phyloP scores from a whole-genome alignment of 2,888 invertebrate species.

The Drepana falcataria region DNA sequence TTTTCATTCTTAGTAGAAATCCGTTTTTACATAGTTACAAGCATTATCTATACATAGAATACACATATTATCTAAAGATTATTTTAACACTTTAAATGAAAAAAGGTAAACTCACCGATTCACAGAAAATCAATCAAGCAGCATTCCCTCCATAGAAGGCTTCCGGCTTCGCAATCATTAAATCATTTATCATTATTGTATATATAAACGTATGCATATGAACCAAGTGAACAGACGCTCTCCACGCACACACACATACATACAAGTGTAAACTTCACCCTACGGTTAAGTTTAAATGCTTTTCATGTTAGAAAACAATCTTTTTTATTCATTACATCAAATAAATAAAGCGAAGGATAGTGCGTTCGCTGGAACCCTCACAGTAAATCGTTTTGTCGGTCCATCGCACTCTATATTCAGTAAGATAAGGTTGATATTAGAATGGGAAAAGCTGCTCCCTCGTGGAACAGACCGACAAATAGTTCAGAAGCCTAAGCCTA shows the following conservation, averaged over 20 bases:
- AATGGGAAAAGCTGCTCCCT: not conserved
- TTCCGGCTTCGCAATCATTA: constrained; percentile 36
- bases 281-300: constrained; percentile 63
- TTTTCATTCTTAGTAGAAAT: too few relatives aligned
- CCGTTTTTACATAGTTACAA: too few relatives aligned
- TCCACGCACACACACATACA: constrained; percentile 12
- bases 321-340: constrained; percentile 28
- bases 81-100: too few relatives aligned
- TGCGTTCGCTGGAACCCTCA: constrained; percentile 11
- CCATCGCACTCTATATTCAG: constrained; percentile 6
- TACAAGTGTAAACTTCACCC: constrained; percentile 42
- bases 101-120: constrained; percentile 49
- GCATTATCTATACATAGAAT: too few relatives aligned
- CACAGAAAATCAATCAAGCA: constrained; percentile 52
- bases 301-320: constrained; percentile 36
- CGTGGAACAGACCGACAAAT: not conserved
- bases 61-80: too few relatives aligned
- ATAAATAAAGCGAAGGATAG: constrained; percentile 48
- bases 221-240: constrained; percentile 6
- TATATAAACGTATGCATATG: constrained; percentile 23
- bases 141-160: constrained; percentile 43
- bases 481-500: not conserved
- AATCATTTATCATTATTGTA: constrained; percentile 30
- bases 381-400: constrained; percentile 1
- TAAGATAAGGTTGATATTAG: not conserved